Conservation (phyloP, 2,797 vertebrate genomes). For the Varecia variegata region DNA sequence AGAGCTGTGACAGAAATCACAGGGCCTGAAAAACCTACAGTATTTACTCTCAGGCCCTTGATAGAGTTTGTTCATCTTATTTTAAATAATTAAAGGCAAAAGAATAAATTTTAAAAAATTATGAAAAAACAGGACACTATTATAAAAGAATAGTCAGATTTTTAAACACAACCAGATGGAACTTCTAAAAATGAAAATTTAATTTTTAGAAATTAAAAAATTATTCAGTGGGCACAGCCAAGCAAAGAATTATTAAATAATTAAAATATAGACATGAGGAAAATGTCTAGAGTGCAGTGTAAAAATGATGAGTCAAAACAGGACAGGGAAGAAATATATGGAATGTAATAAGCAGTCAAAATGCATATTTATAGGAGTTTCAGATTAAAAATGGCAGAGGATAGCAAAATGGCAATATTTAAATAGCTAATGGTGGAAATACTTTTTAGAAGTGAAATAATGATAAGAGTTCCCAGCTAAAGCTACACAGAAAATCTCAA, state of each 20-base stretch:
- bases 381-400: not conserved
- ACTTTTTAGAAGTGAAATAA: not conserved
- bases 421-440: not conserved
- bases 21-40: not conserved
- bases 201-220: not conserved
- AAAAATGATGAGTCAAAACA: not conserved
- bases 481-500: not conserved
- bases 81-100: conserved; percentile 28
- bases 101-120: not conserved
- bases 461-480: not conserved
- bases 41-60: not conserved
- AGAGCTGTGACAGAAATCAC: not conserved
- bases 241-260: not conserved
- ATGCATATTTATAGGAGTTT: not conserved
- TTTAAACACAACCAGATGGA: not conserved
- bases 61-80: not conserved
- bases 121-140: not conserved
- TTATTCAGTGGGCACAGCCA: not conserved
- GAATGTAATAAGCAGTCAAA: too few relatives aligned
- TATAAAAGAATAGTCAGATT: not conserved
- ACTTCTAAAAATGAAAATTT: not conserved
- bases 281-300: not conserved
- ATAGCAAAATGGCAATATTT: not conserved
- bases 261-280: not conserved
- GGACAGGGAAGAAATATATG: not conserved